phyloP scores from a whole-genome alignment of 2,888 invertebrate species.

The Periphyllus acericola region DNA sequence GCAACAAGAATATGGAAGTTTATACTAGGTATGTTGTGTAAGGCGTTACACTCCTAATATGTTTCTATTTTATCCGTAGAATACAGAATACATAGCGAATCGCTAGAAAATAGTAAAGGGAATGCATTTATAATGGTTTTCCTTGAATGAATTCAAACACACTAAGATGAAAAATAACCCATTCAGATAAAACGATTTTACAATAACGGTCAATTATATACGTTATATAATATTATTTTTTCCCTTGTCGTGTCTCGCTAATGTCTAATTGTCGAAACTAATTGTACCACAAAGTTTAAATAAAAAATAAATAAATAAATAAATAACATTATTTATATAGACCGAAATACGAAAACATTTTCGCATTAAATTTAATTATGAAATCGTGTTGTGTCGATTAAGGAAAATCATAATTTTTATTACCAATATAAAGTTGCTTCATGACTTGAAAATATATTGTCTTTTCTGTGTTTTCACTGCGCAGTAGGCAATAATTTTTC shows the following conservation, averaged over 20 bases:
- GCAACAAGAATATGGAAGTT: not conserved
- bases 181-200: too few species aligned
- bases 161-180: too few species aligned
- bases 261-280: too few species aligned
- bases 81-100: not conserved
- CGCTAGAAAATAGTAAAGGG: not conserved
- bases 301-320: too few species aligned
- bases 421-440: constrained; percentile 10
- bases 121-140: not conserved
- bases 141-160: too few species aligned
- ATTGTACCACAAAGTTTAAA: too few species aligned
- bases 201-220: too few species aligned
- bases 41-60: too few species aligned
- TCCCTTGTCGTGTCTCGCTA: too few species aligned
- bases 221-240: too few species aligned
- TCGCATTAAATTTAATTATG: not conserved
- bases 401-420: constrained; percentile 30
- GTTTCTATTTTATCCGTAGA: not conserved
- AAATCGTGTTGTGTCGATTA: constrained; percentile 1
- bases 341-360: not conserved
- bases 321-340: too few species aligned
- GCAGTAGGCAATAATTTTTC: constrained; percentile 17
- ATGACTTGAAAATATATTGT: constrained; percentile 11
- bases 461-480: not conserved
- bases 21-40: not conserved